Evolutionary conservation across 2,888 invertebrate species (phyloP).

Genomic region (Syrphus vitripennis): DNA sequence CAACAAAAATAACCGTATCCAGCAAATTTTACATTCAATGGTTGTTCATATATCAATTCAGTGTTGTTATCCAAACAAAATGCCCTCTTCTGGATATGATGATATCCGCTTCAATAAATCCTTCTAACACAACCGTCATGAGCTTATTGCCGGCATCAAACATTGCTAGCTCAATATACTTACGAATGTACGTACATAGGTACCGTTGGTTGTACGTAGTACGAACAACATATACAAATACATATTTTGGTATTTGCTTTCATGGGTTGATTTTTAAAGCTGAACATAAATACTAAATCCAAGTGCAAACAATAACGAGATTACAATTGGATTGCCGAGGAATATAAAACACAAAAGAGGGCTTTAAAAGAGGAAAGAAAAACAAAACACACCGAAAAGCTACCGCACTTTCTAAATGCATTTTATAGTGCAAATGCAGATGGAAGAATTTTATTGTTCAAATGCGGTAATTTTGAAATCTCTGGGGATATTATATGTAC

Average conservation of each 20-base stretch:
- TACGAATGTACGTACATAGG: not conserved
- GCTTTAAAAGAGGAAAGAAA: not conserved
- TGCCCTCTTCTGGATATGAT: constrained; percentile 10
- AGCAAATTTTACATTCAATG: constrained; percentile 27
- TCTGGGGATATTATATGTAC: not conserved
- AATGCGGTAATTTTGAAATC: not conserved
- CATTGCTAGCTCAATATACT: not conserved
- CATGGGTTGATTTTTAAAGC: constrained; percentile 28
- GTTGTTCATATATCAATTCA: constrained; percentile 27
- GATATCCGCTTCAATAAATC: constrained; percentile 35
- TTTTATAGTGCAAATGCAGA: not conserved
- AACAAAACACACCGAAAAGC: constrained; percentile 1
- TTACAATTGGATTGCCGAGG: constrained; percentile 30
- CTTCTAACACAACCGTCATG: constrained; percentile 31
- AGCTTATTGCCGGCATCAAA: constrained; percentile 24
- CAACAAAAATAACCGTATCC: not conserved
- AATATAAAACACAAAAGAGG: constrained; percentile 12
- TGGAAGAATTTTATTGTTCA: not conserved
- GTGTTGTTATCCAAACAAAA: constrained; percentile 29
- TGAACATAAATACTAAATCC: constrained; percentile 33
- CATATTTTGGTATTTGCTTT: constrained; percentile 8
- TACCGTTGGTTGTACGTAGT: not conserved
- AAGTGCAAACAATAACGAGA: constrained; percentile 28
- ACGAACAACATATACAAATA: too few species aligned
- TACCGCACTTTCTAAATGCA: not conserved